Percentiles rank a stretch among this genome's conserved stretches.
Evolutionary conservation across 2,888 invertebrate genomes (phyloP).

Genomic region (Aphidius colemani): DNA sequence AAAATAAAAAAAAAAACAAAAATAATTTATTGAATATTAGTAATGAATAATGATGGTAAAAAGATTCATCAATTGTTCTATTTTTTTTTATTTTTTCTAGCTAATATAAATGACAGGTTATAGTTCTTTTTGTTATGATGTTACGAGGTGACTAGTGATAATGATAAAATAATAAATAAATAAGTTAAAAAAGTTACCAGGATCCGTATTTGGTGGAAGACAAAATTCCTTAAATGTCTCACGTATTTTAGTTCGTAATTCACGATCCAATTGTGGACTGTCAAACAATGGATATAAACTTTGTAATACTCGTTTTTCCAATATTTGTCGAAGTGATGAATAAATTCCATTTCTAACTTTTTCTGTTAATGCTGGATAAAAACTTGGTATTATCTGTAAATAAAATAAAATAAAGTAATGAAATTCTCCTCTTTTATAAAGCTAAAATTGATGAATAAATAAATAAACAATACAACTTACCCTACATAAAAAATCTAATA

Average conservation of each 20-base stretch:
- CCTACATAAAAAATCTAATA: slow-evolving; percentile 87
- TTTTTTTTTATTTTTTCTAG: neutral
- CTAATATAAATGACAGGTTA: slow-evolving; percentile 18
- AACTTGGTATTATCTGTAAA: slow-evolving; percentile 81
- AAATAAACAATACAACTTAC: slow-evolving; percentile 55
- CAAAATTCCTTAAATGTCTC: slow-evolving; percentile 94
- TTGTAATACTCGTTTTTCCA: slow-evolving; percentile 90
- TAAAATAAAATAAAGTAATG: slow-evolving; percentile 22
- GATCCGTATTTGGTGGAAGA: slow-evolving; percentile 63
- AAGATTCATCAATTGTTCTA: slow-evolving; percentile 3
- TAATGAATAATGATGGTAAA: slow-evolving; percentile 17
- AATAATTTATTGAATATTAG: neutral
- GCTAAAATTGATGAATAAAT: too few relatives aligned
- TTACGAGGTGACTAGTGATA: slow-evolving; percentile 18
- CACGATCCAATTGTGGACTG: slow-evolving; percentile 83
- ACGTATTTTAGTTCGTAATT: slow-evolving; percentile 80
- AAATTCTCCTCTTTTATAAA: too few relatives aligned
- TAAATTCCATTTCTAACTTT: slow-evolving; percentile 82
- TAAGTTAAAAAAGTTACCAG: slow-evolving; percentile 55
- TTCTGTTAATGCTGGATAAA: slow-evolving; percentile 78
- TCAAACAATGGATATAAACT: slow-evolving; percentile 85
- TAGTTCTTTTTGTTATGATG: slow-evolving; percentile 6
- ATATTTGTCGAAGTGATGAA: slow-evolving; percentile 81
- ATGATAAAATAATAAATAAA: neutral
- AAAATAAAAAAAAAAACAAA: slow-evolving; percentile 17